These are phyloP conservation scores for Malacoraja senta DNA, from an alignment of 2,797 vertebrate species.

Conservation along the genomic window DNA sequence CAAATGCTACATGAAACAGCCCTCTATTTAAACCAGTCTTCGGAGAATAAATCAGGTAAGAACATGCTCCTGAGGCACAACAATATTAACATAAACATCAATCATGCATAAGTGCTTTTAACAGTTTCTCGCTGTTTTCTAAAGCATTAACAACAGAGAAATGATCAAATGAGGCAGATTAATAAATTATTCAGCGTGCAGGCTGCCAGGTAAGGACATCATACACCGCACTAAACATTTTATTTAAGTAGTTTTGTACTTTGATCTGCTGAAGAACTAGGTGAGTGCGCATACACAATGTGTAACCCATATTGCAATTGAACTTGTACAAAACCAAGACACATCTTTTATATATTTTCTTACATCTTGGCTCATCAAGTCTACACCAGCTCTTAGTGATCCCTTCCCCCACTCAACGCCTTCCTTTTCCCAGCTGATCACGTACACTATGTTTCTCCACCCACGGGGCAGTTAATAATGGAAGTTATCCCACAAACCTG, in stretches of 20 bases:
- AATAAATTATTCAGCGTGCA: slow-evolving; percentile 15
- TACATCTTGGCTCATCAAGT: too few relatives aligned
- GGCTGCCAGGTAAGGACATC: not conserved
- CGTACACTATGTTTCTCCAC: too few relatives aligned
- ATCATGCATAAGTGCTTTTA: not conserved
- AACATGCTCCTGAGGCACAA: not conserved
- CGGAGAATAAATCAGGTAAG: not conserved
- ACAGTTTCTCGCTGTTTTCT: not conserved
- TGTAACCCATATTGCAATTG: not conserved
- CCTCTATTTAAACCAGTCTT: not conserved
- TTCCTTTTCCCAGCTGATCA: too few relatives aligned
- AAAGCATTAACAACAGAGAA: not conserved
- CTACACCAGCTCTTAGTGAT: too few relatives aligned
- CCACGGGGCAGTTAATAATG: too few relatives aligned
- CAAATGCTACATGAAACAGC: not conserved
- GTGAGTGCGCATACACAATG: not conserved
- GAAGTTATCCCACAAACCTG: too few relatives aligned
- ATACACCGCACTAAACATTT: not conserved
- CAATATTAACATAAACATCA: not conserved
- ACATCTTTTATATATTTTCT: too few relatives aligned
- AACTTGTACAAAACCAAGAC: not conserved
- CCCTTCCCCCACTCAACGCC: too few relatives aligned
- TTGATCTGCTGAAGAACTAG: not conserved
- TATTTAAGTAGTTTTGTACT: not conserved
- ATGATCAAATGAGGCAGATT: not conserved